These are phyloP conservation scores for Phortica magna DNA, from an alignment of 2,888 invertebrate genomes.

Conservation along the genomic window DNA sequence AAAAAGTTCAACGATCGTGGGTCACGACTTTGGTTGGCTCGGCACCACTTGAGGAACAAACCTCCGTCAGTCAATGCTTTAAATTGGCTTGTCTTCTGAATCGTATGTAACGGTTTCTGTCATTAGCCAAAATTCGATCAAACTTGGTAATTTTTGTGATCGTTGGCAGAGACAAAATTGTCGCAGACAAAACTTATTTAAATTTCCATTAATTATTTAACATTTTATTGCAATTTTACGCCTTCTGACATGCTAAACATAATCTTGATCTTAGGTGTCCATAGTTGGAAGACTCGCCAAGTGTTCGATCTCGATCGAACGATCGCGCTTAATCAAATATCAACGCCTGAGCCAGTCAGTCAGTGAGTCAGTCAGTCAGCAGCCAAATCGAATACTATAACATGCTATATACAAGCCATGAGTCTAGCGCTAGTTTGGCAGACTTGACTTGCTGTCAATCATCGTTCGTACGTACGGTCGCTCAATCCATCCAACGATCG, in stretches of 20 bases:
- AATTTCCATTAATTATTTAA: conserved; percentile 2
- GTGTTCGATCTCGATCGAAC: background rate
- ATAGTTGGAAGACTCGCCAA: background rate
- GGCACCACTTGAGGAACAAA: background rate
- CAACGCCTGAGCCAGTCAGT: background rate
- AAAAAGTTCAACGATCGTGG: conserved; percentile 73
- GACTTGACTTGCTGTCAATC: conserved; percentile 27
- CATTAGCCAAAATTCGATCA: no score
- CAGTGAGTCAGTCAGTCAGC: background rate
- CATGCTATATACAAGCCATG: background rate
- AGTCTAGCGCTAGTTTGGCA: background rate
- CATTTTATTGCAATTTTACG: background rate
- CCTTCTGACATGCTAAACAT: conserved; percentile 3
- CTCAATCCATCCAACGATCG: background rate
- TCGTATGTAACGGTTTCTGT: no score
- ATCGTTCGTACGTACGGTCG: conserved; percentile 10
- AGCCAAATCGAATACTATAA: background rate
- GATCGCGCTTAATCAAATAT: conserved; percentile 14
- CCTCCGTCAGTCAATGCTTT: background rate
- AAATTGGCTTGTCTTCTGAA: no score
- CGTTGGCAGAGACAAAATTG: background rate
- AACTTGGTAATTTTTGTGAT: background rate
- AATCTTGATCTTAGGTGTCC: conserved; percentile 14
- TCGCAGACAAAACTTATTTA: background rate
- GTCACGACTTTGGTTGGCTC: conserved; percentile 67